Evolutionary conservation across 2,888 invertebrate genomes (phyloP).

Genomic region (Griposia aprilina): DNA sequence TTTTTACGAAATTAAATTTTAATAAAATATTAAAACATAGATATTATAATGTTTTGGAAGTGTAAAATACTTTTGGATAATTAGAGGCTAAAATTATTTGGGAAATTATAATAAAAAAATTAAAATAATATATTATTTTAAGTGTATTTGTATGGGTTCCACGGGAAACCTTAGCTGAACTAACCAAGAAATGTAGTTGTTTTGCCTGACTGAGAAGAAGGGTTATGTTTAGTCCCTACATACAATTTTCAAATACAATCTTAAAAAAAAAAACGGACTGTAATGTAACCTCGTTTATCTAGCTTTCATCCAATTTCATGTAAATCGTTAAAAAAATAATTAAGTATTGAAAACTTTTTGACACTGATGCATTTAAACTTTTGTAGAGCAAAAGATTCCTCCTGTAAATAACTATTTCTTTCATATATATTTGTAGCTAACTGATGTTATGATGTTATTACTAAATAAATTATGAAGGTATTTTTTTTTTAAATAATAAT

Average conservation of each 20-base stretch:
- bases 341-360: neutral
- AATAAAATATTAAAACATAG: slow-evolving; percentile 17
- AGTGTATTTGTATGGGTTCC: slow-evolving; percentile 48
- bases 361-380: neutral
- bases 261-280: neutral
- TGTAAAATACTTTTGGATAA: slow-evolving; percentile 61
- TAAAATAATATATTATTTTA: slow-evolving; percentile 47
- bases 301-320: neutral
- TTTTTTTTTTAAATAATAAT: neutral
- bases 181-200: slow-evolving; percentile 15
- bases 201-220: neutral
- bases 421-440: neutral
- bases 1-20: slow-evolving; percentile 27
- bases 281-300: neutral
- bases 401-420: neutral
- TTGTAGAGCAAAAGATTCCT: neutral
- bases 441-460: neutral
- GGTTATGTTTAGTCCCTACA: neutral
- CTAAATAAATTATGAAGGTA: neutral
- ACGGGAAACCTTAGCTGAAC: slow-evolving; percentile 44
- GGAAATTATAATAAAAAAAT: slow-evolving; percentile 46
- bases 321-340: neutral
- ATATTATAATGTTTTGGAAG: slow-evolving; percentile 39
- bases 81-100: slow-evolving; percentile 67
- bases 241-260: neutral